A percentile compares a stretch with the other conserved stretches of the same genome.
Evolutionary conservation across 2,113 vertebrate species (phyloP).

Genomic region (Morone saxatilis): DNA sequence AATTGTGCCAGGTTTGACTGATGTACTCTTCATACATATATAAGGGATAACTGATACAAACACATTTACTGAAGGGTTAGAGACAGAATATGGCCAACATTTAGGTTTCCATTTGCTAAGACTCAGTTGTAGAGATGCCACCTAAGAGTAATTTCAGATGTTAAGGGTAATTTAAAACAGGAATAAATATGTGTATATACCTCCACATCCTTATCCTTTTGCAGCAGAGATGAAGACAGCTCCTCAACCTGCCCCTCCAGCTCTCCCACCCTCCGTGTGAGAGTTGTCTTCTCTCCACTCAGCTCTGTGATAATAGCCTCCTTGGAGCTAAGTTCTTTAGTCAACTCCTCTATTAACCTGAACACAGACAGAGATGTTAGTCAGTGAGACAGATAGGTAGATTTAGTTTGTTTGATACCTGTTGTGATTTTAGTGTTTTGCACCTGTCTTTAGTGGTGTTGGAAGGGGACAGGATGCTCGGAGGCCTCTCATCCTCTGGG

Average conservation of each 20-base stretch:
- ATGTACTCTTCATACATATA: background rate
- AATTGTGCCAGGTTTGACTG: background rate
- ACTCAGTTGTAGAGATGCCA: background rate
- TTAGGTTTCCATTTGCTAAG: background rate
- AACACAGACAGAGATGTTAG: conserved; percentile 22
- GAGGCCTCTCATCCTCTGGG: conserved; percentile 74
- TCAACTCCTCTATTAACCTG: conserved; percentile 90
- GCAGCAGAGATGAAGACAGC: conserved; percentile 79
- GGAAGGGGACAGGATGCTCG: conserved; percentile 48
- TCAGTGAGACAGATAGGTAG: background rate
- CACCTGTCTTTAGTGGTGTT: conserved; percentile 87
- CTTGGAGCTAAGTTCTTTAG: conserved; percentile 84
- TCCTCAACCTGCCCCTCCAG: conserved; percentile 85
- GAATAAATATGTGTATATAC: conserved; percentile 70
- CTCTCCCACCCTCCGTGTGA: conserved; percentile 81
- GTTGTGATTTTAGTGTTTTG: background rate
- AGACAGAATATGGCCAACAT: background rate
- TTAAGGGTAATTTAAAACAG: background rate
- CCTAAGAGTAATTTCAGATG: background rate
- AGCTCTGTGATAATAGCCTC: conserved; percentile 84
- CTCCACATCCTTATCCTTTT: conserved; percentile 82
- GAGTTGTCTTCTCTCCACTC: conserved; percentile 83
- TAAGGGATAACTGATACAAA: background rate
- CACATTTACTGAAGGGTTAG: background rate
- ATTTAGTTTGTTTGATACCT: background rate